Percentiles rank a stretch among this genome's conserved stretches.
Evolutionary conservation across 92 coral and sea anemone species (phyloP).

Genomic region (Porites evermanni): DNA sequence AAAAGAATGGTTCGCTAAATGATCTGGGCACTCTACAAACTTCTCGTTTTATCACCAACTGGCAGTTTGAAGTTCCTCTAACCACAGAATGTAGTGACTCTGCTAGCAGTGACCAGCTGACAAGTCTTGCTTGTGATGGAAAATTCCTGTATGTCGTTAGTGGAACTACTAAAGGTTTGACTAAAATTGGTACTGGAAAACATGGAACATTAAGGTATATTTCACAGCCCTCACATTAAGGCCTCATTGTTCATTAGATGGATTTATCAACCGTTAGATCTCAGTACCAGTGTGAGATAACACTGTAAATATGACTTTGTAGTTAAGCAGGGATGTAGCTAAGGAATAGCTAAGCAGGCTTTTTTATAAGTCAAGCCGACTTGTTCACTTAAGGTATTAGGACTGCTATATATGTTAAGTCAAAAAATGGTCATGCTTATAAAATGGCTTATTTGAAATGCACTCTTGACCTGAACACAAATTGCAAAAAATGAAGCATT

Average conservation of each 20-base stretch:
- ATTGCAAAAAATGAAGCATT: too few species aligned
- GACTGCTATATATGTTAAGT: too few species aligned
- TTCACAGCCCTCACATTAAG: neutral
- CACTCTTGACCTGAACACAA: too few species aligned
- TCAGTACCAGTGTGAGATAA: too few species aligned
- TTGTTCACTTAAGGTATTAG: too few species aligned
- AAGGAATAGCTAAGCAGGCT: too few species aligned
- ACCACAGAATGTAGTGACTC: constrained; percentile 28
- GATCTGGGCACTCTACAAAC: constrained; percentile 76
- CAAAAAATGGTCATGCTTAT: too few species aligned
- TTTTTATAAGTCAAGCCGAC: too few species aligned
- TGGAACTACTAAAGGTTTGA: constrained; percentile 72
- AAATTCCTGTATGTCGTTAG: constrained; percentile 77
- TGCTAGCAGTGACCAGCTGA: constrained; percentile 49
- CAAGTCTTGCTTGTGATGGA: constrained; percentile 85
- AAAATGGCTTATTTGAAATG: too few species aligned
- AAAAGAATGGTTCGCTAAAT: constrained; percentile 65
- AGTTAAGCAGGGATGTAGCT: too few species aligned
- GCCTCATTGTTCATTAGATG: neutral
- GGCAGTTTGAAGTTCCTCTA: constrained; percentile 68
- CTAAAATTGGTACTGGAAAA: constrained; percentile 93
- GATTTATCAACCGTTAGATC: too few species aligned
- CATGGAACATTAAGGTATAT: constrained; percentile 83
- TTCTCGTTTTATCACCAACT: constrained; percentile 70
- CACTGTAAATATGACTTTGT: too few species aligned